Evolutionary conservation across 2,113 vertebrate species (phyloP).

Genomic region (Oncorhynchus kisutch): DNA sequence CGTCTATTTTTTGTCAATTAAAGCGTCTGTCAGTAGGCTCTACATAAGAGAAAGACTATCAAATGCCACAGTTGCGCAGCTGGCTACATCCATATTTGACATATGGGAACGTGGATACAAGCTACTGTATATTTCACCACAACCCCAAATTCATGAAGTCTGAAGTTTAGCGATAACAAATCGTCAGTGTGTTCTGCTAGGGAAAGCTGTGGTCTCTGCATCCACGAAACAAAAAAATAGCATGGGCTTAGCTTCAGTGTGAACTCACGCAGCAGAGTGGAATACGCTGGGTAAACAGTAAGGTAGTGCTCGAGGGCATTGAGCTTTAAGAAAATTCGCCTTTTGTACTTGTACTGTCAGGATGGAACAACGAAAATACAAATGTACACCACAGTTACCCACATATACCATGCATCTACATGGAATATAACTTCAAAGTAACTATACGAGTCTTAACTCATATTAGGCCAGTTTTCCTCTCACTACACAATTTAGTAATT

Average conservation of each 20-base stretch:
- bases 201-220: neutral
- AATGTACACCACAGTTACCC: constrained; percentile 35
- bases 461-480: neutral
- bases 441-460: neutral
- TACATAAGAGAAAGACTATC: neutral
- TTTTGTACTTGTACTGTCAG: constrained; percentile 52
- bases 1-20: no score
- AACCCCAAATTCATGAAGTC: neutral
- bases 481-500: neutral
- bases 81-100: neutral
- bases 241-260: neutral
- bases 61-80: neutral
- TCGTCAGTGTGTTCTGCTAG: neutral
- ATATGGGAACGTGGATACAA: neutral
- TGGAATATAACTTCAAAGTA: neutral
- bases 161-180: neutral
- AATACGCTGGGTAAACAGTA: constrained; percentile 54
- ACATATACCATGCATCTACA: constrained; percentile 24
- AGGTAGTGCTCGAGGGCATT: constrained; percentile 30
- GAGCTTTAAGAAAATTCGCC: constrained; percentile 52
- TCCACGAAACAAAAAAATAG: neutral
- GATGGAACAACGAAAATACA: constrained; percentile 60
- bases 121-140: neutral
- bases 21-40: no score
- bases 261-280: neutral